Evolutionary conservation across 2,888 invertebrate genomes (phyloP).

Genomic region (Polymixis flavicincta): DNA sequence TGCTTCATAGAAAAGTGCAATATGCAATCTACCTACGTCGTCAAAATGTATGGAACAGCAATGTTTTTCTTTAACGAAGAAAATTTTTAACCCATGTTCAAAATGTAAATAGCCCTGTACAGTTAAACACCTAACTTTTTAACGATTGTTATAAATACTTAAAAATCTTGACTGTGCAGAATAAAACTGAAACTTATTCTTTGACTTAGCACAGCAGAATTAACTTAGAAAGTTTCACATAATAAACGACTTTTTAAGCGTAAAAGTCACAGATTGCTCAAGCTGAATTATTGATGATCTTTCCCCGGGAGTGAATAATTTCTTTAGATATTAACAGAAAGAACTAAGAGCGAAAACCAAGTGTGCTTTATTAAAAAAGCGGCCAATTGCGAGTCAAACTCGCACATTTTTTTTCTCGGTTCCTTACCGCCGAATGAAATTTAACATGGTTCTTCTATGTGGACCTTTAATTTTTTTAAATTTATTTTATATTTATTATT

Average conservation of each 20-base stretch:
- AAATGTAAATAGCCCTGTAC: no score
- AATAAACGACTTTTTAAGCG: conserved; percentile 53
- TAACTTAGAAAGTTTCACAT: conserved; percentile 45
- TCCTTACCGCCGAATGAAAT: neutral
- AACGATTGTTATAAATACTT: conserved; percentile 10
- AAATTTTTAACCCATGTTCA: no score
- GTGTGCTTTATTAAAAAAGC: conserved; percentile 16
- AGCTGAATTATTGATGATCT: conserved; percentile 56
- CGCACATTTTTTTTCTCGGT: neutral
- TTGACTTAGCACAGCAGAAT: conserved; percentile 31
- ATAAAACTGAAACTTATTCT: conserved; percentile 25
- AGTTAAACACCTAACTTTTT: neutral
- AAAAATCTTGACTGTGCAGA: conserved; percentile 7
- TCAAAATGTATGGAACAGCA: no score
- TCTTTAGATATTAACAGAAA: conserved; percentile 34
- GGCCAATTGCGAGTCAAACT: neutral
- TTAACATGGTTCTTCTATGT: neutral
- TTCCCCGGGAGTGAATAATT: conserved; percentile 43
- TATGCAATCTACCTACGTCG: no score
- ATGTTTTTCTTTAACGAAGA: no score
- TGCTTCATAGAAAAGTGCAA: no score
- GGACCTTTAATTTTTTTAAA: neutral
- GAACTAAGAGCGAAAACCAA: conserved; percentile 1
- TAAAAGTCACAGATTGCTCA: conserved; percentile 52
- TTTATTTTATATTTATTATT: neutral